Conservation (phyloP, 2,797 vertebrate species). For the Graptemys geographica region DNA sequence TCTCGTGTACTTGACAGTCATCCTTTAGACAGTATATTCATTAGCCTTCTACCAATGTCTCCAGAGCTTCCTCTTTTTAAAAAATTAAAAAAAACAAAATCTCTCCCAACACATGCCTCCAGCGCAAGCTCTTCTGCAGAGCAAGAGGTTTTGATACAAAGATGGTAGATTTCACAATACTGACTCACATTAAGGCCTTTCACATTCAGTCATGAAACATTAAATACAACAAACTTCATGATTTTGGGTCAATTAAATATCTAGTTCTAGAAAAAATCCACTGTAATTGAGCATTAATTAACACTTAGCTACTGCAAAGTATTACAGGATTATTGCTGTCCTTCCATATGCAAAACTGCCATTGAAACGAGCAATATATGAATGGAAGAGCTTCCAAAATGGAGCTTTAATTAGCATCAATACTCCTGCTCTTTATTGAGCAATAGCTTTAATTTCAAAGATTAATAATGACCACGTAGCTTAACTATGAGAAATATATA, state of each 20-base stretch:
- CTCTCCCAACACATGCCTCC: background rate
- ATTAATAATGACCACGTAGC: background rate
- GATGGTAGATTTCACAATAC: background rate
- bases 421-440: background rate
- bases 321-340: rapidly evolving
- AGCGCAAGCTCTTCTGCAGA: background rate
- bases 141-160: background rate
- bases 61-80: background rate
- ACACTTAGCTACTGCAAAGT: background rate
- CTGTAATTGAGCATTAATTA: constrained; percentile 11
- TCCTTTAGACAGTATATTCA: background rate
- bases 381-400: background rate
- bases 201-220: background rate
- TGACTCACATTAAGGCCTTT: background rate
- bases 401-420: background rate
- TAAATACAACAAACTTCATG: background rate
- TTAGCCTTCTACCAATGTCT: background rate
- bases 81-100: background rate
- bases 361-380: background rate
- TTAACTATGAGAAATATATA: background rate
- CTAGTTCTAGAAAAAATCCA: background rate
- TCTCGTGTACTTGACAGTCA: background rate
- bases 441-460: background rate
- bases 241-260: constrained; percentile 23
- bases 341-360: background rate